phyloP scores from a whole-genome alignment of 2,797 vertebrate species.

The Toxotes lorentzi region DNA sequence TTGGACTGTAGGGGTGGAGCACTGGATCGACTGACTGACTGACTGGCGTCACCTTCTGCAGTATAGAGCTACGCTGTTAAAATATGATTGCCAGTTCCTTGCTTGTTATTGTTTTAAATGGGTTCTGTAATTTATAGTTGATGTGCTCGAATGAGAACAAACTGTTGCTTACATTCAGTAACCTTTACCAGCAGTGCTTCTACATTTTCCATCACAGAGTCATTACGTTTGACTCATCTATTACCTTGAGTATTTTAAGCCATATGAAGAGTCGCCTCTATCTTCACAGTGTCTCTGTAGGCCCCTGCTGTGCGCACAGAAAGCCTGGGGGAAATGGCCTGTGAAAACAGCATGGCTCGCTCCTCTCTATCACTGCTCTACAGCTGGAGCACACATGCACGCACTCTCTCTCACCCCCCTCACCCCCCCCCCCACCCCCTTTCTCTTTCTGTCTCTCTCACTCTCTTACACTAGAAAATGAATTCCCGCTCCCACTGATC shows the following conservation, averaged over 20 bases:
- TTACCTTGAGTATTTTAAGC: slow-evolving; percentile 38
- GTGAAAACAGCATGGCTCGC: slow-evolving; percentile 61
- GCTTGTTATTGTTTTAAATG: neutral
- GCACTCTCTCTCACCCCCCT: neutral
- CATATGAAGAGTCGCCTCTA: slow-evolving; percentile 16
- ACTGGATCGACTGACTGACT: neutral
- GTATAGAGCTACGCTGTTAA: neutral
- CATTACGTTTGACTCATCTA: slow-evolving; percentile 18
- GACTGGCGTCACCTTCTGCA: neutral
- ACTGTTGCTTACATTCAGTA: slow-evolving; percentile 15
- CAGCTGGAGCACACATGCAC: slow-evolving; percentile 48
- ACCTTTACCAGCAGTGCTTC: slow-evolving; percentile 1
- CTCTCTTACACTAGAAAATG: slow-evolving; percentile 49
- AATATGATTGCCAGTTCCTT: neutral
- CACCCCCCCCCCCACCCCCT: too few species aligned
- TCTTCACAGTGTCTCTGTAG: slow-evolving; percentile 21
- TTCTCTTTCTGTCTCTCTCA: neutral
- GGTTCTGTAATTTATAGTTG: neutral
- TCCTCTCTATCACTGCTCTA: slow-evolving; percentile 56
- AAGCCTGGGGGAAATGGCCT: slow-evolving; percentile 64
- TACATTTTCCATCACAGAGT: neutral
- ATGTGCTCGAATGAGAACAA: neutral
- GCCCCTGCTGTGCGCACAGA: slow-evolving; percentile 51
- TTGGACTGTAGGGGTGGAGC: neutral
- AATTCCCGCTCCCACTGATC: slow-evolving; percentile 70